Evolutionary conservation across 2,113 vertebrate species (phyloP).

Genomic region (Leptodactylus fuscus): DNA sequence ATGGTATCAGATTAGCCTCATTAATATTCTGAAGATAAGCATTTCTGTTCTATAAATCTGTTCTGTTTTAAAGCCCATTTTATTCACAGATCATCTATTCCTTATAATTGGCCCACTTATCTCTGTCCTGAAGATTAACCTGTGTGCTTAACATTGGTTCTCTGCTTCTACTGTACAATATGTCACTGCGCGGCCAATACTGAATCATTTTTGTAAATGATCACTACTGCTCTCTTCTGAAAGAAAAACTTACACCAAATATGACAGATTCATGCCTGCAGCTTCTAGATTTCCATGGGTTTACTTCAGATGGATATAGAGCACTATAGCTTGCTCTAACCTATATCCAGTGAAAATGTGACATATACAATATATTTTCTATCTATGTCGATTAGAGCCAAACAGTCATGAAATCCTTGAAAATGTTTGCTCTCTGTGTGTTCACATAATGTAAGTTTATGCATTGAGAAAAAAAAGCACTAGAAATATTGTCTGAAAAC

Average conservation of each 20-base stretch:
- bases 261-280: no score
- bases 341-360: background rate
- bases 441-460: background rate
- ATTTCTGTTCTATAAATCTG: background rate
- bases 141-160: background rate
- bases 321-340: background rate
- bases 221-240: no score
- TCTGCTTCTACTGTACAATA: background rate
- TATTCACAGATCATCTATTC: no score
- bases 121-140: background rate
- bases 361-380: background rate
- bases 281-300: no score
- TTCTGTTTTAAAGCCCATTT: background rate
- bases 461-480: no score
- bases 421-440: background rate
- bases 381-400: background rate
- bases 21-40: background rate
- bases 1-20: background rate
- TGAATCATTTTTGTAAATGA: background rate
- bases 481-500: no score
- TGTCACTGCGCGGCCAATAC: background rate
- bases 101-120: background rate
- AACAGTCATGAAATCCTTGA: background rate
- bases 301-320: no score
- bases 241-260: no score